Conservation (phyloP, 2,113 vertebrate species). For the Daubentonia madagascariensis region DNA sequence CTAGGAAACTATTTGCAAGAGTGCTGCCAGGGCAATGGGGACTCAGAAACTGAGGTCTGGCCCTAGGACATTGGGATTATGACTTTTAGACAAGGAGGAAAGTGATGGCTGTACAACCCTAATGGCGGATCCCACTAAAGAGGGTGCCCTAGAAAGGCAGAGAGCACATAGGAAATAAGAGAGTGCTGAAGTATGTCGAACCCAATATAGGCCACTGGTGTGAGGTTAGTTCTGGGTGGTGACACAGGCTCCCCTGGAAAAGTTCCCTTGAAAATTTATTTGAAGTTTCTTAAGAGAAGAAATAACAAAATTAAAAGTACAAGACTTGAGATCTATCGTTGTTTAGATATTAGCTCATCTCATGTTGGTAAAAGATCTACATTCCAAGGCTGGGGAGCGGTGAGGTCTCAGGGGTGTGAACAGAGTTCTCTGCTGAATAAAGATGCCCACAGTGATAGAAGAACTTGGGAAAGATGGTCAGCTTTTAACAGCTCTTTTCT, state of each 20-base stretch:
- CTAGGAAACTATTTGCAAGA: not conserved
- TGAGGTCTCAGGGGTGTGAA: not conserved
- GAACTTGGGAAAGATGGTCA: not conserved
- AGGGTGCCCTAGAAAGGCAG: not conserved
- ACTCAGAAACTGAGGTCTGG: not conserved
- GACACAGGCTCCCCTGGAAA: not conserved
- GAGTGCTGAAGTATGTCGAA: not conserved
- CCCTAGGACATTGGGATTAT: not conserved
- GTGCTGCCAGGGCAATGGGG: not conserved
- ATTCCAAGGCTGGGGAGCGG: not conserved
- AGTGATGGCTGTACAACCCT: not conserved
- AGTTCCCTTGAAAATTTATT: not conserved
- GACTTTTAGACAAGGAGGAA: not conserved
- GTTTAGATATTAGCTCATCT: not conserved
- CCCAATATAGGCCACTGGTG: rapidly evolving
- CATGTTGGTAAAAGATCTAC: not conserved
- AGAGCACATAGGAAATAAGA: not conserved
- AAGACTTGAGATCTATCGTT: not conserved
- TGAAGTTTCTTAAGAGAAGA: not conserved
- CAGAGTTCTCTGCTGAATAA: not conserved
- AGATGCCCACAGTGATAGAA: not conserved
- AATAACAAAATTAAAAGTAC: not conserved
- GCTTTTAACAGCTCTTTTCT: not conserved
- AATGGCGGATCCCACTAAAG: not conserved
- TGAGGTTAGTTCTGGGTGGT: not conserved